Conservation (phyloP, 2,888 invertebrate genomes). For the Acholoe squamosa region DNA sequence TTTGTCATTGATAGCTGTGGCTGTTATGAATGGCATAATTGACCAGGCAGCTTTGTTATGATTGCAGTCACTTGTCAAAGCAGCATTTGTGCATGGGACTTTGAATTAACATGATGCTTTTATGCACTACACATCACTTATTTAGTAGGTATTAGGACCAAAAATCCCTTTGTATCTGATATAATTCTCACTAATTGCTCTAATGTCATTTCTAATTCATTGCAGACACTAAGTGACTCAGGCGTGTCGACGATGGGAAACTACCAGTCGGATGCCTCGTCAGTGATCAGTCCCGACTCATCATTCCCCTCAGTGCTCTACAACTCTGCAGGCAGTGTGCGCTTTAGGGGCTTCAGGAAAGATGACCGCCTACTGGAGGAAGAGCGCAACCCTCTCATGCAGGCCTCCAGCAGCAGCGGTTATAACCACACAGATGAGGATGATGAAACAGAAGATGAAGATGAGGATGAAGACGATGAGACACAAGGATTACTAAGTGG, state of each 20-base stretch:
- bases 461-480: slow-evolving; percentile 39
- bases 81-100: no score
- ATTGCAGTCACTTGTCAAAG: no score
- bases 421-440: slow-evolving; percentile 28
- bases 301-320: slow-evolving; percentile 46
- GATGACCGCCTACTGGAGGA: slow-evolving; percentile 36
- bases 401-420: not conserved
- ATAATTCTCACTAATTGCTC: no score
- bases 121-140: no score
- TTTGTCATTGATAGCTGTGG: no score
- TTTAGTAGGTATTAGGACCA: no score
- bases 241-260: slow-evolving; percentile 64
- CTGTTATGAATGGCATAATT: no score
- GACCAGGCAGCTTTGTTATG: no score
- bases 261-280: slow-evolving; percentile 58
- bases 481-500: slow-evolving; percentile 34
- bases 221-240: slow-evolving; percentile 63
- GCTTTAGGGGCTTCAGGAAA: slow-evolving; percentile 43
- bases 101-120: no score
- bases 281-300: slow-evolving; percentile 54
- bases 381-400: slow-evolving; percentile 25
- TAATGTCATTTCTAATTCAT: not conserved
- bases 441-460: not conserved
- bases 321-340: slow-evolving; percentile 48
- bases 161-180: no score